Evolutionary conservation across 1,140 invertebrate species (phyloP), one percentile per base, ranked within the genome.

Genomic region (Galleria mellonella): DNA sequence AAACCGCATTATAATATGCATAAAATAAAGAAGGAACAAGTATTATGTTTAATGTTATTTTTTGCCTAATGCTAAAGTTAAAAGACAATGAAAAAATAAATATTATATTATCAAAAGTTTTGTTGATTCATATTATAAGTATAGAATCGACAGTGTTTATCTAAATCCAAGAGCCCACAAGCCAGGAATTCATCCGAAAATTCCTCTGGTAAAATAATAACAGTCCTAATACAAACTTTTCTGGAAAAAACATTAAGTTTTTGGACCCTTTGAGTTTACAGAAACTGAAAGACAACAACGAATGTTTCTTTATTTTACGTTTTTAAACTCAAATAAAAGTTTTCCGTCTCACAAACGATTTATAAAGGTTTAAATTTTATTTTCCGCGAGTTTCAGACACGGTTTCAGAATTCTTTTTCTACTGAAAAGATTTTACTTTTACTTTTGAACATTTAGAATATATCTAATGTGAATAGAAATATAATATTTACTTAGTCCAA

Each of bases 191-290:
- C 11, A 29, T 37, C 45, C 46, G 37, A 51, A 51, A 43, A 46
- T 51, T 46, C 42, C 32, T 43, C 17, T 32, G 11, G 13, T 29
- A 39, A 46, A 33, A 62, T 51, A 59, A 72, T 57, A 72, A 60
- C 57, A 66, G 59, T 62, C 40, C 47, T 14, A 55, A 62, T 60
- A 60, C 54, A 67, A 68, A 69, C 55, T 69, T 72, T 59, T 33
- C 30, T 9, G 36, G 51, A 36, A 48, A 47, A 59, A 59, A 58
- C 61, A 65, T 56, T 61, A 57, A 54, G 60, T 58, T 47, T 54
- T 51, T 40, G 47, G 44, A 58, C 51, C 48, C 51, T 42, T 35
- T 37, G 38, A 47, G 50, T 51, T 61, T 56, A 51, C 45, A 28
- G 56, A 47, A 46, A 58, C 50, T 47, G 49, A 55, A 62, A 54